Evolutionary conservation across 2,888 invertebrate species (phyloP).

Genomic region (Nasonia oneida): DNA sequence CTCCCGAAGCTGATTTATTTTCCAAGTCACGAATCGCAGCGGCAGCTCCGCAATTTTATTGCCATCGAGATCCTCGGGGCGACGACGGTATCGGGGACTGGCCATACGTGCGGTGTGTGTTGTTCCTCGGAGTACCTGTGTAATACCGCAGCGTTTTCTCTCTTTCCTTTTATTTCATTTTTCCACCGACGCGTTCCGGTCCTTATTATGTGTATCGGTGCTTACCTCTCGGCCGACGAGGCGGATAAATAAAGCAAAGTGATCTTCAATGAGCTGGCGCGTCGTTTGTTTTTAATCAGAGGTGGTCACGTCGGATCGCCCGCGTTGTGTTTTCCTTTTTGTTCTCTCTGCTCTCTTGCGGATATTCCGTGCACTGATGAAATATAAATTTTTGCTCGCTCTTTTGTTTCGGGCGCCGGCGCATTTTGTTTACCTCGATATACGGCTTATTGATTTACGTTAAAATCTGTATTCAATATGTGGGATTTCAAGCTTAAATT

Average conservation of each 20-base stretch:
- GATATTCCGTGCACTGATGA: not conserved
- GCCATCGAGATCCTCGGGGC: conserved; percentile 52
- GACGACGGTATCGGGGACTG: conserved; percentile 16
- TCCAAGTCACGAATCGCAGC: conserved; percentile 53
- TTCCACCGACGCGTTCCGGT: not conserved
- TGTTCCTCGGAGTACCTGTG: conserved; percentile 18
- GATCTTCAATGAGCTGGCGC: conserved; percentile 15
- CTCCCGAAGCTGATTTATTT: conserved; percentile 47
- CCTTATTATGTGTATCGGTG: conserved; percentile 53
- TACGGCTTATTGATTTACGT: not conserved
- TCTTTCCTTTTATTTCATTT: conserved; percentile 11
- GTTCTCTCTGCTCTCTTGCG: not conserved
- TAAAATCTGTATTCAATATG: not conserved
- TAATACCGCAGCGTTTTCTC: not conserved
- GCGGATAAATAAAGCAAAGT: conserved; percentile 38
- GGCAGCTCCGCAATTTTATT: conserved; percentile 52
- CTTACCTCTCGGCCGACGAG: not conserved
- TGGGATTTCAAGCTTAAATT: too few species aligned
- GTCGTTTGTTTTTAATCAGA: conserved; percentile 30
- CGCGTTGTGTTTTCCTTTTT: not conserved
- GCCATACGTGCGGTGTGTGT: not conserved
- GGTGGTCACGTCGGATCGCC: not conserved
- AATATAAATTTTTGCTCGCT: not conserved
- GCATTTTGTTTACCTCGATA: not conserved
- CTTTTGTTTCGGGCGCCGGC: not conserved